A percentile compares a stretch with the other conserved stretches of the same genome.
Evolutionary conservation across 2,888 invertebrate species (phyloP).

Genomic region (Lasioglossum pauxillum): DNA sequence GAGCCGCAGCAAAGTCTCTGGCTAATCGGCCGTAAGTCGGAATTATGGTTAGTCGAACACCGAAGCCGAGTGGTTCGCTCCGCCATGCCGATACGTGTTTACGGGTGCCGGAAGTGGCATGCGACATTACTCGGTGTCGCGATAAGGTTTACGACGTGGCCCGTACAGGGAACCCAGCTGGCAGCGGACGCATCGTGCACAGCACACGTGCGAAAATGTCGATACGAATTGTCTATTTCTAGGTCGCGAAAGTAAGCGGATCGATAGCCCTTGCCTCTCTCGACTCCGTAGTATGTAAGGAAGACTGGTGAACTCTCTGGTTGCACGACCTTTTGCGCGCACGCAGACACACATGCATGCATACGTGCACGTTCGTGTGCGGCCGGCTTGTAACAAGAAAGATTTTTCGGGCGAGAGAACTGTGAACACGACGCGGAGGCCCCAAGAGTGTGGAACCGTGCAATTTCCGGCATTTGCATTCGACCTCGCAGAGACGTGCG

Average conservation of each 20-base stretch:
- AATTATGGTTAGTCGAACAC: neutral
- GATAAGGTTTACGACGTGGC: conserved; percentile 31
- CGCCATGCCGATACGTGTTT: conserved; percentile 17
- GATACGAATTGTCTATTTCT: conserved; percentile 56
- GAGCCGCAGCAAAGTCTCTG: neutral
- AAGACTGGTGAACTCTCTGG: conserved; percentile 25
- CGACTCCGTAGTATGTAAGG: conserved; percentile 20
- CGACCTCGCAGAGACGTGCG: neutral
- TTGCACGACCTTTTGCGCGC: conserved; percentile 18
- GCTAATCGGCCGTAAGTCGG: neutral
- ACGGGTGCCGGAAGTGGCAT: conserved; percentile 13
- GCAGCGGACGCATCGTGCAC: conserved; percentile 20
- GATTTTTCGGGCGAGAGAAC: neutral
- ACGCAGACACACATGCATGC: neutral
- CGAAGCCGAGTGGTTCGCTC: neutral
- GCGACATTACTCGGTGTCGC: conserved; percentile 17
- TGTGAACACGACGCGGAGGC: neutral
- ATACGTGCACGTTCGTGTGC: neutral
- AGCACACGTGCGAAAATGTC: conserved; percentile 59
- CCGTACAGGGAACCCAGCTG: conserved; percentile 1
- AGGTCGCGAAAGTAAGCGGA: conserved; percentile 54
- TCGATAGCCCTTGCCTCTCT: conserved; percentile 40
- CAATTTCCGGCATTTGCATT: conserved; percentile 15
- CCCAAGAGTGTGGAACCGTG: neutral
- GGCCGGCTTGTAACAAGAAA: neutral